These are phyloP conservation scores for Cliona cf. orientalis DNA, from an alignment of 37 sponge, comb jelly and placozoan species.

Conservation along the genomic window DNA sequence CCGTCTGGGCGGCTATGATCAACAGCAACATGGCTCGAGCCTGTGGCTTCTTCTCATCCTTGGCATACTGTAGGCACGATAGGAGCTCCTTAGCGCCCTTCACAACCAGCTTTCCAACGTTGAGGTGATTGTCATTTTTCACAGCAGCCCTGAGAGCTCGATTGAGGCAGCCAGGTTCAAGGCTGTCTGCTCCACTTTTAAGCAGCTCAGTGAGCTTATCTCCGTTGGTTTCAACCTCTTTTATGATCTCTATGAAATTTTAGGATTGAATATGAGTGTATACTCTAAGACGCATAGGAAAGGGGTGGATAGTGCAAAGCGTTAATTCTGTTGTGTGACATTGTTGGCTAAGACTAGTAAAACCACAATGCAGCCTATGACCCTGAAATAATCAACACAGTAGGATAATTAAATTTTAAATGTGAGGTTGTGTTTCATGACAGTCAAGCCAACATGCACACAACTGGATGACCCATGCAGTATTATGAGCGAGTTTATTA, in stretches of 20 bases:
- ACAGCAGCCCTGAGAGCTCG: conserved; percentile 67
- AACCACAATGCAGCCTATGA: background rate
- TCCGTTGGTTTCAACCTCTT: conserved; percentile 71
- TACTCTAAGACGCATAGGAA: background rate
- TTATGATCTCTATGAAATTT: conserved; percentile 60
- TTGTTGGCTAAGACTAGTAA: background rate
- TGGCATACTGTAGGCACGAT: conserved; percentile 35
- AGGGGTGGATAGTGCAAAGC: background rate
- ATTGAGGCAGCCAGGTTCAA: conserved; percentile 69
- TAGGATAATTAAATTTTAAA: no score
- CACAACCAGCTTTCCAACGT: conserved; percentile 68
- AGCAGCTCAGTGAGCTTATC: conserved; percentile 60
- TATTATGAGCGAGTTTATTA: background rate
- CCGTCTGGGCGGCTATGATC: conserved; percentile 52
- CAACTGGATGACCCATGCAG: background rate
- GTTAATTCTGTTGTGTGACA: background rate
- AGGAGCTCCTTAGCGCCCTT: conserved; percentile 64
- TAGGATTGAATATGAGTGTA: background rate
- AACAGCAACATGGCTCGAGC: conserved; percentile 68
- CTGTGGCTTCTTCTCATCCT: conserved; percentile 37
- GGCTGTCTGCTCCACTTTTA: conserved; percentile 1
- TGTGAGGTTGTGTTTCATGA: background rate
- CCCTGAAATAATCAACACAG: background rate
- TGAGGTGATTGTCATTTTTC: conserved; percentile 53
- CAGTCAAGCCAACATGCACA: background rate